Evolutionary conservation across 2,113 vertebrate species (phyloP).

Genomic region (Pangasianodon gigas): DNA sequence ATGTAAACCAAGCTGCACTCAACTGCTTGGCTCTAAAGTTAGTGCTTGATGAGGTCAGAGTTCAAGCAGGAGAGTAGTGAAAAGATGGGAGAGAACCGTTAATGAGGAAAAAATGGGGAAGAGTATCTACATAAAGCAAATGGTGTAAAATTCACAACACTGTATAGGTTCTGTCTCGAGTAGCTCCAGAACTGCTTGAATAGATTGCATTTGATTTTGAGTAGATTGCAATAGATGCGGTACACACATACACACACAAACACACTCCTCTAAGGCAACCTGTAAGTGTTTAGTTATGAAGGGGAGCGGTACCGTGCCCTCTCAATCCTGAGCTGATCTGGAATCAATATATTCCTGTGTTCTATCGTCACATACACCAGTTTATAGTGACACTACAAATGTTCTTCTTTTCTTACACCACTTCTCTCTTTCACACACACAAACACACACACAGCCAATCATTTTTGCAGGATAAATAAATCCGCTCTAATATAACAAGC

Average conservation of each 20-base stretch:
- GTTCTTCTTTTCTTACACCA: conserved; percentile 57
- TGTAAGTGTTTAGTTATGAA: conserved; percentile 21
- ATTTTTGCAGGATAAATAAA: conserved; percentile 47
- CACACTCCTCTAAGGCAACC: neutral
- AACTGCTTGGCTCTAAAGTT: conserved; percentile 35
- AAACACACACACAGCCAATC: conserved; percentile 20
- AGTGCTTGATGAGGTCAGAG: conserved; percentile 29
- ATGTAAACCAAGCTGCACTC: conserved; percentile 44
- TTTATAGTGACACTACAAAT: conserved; percentile 69
- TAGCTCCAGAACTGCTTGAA: neutral
- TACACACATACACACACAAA: conserved; percentile 13
- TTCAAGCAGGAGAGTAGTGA: neutral
- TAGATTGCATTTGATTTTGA: conserved; percentile 1
- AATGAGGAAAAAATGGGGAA: neutral
- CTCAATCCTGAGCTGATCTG: conserved; percentile 67
- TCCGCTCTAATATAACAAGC: conserved; percentile 34
- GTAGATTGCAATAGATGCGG: neutral
- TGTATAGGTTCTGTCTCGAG: neutral
- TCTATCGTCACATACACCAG: conserved; percentile 73
- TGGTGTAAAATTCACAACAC: neutral
- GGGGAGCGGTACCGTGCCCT: conserved; percentile 27
- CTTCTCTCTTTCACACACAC: neutral
- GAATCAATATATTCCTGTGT: conserved; percentile 72
- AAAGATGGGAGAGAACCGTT: neutral
- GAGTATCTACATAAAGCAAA: neutral